A percentile compares a stretch with the other conserved stretches of the same genome.
Conservation (phyloP, 1,140 invertebrate species). For the Rhopalosiphum padi region DNA sequence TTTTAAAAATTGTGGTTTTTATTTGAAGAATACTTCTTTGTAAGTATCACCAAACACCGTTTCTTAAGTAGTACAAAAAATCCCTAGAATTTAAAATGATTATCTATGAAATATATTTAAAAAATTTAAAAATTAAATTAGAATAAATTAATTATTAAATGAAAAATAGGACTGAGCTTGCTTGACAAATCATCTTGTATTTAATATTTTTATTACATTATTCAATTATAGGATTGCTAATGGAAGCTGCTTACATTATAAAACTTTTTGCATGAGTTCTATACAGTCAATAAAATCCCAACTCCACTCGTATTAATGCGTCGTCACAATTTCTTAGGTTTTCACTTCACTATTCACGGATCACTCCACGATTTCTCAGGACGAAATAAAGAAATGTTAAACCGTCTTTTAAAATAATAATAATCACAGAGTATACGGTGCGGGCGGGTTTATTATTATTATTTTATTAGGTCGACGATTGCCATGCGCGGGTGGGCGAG, state of each 20-base stretch:
- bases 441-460: background rate
- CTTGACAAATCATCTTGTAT: too few species aligned
- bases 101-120: too few species aligned
- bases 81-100: too few species aligned
- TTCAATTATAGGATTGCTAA: background rate
- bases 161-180: too few species aligned
- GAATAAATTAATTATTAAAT: too few species aligned
- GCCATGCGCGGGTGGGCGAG: background rate
- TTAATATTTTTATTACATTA: background rate
- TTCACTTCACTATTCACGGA: background rate
- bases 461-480: conserved; percentile 1
- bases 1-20: too few species aligned
- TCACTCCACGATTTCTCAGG: background rate
- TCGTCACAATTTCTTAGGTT: background rate
- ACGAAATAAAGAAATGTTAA: background rate
- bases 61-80: too few species aligned
- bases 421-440: background rate
- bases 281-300: background rate
- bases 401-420: background rate
- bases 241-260: background rate
- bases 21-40: too few species aligned
- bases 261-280: background rate
- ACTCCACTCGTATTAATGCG: background rate
- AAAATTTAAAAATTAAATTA: too few species aligned
- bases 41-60: too few species aligned